phyloP scores from a whole-genome alignment of 1,140 invertebrate species.

The Frieseomelitta varia region DNA sequence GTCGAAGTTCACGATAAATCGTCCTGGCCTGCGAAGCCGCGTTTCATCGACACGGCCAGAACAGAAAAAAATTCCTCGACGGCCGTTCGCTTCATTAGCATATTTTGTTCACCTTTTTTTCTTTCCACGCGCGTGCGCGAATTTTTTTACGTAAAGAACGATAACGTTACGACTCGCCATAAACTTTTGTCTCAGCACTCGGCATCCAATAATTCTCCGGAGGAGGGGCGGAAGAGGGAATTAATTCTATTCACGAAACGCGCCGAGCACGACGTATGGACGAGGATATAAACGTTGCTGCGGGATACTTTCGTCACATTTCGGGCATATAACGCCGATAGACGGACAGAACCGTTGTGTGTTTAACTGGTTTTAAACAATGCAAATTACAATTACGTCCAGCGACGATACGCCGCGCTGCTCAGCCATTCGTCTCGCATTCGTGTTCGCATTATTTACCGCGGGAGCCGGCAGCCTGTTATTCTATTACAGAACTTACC shows the following conservation, averaged over 20 bases:
- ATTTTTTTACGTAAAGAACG: neutral
- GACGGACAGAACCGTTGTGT: constrained; percentile 48
- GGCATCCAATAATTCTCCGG: constrained; percentile 33
- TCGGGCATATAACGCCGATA: constrained; percentile 45
- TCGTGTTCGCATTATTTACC: constrained; percentile 72
- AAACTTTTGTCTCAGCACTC: constrained; percentile 30
- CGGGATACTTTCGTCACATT: constrained; percentile 38
- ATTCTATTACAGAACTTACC: constrained; percentile 73
- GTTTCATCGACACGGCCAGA: neutral
- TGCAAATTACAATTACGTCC: constrained; percentile 72
- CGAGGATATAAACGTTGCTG: constrained; percentile 25
- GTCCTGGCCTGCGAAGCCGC: neutral
- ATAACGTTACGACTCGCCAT: neutral
- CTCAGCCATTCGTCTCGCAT: constrained; percentile 1
- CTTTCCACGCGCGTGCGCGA: neutral
- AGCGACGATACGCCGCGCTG: neutral
- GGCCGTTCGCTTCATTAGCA: neutral
- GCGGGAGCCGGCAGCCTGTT: constrained; percentile 67
- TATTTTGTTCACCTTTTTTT: neutral
- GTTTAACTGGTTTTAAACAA: constrained; percentile 74
- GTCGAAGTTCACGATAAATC: neutral
- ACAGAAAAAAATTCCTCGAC: neutral
- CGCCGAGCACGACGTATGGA: neutral
- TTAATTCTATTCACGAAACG: constrained; percentile 34
- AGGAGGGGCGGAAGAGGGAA: constrained; percentile 5